Percentiles rank a stretch among this genome's conserved stretches.
These are phyloP conservation scores for Monarcha castaneiventris DNA, from an alignment of 2,113 vertebrate species.

Conservation along the genomic window DNA sequence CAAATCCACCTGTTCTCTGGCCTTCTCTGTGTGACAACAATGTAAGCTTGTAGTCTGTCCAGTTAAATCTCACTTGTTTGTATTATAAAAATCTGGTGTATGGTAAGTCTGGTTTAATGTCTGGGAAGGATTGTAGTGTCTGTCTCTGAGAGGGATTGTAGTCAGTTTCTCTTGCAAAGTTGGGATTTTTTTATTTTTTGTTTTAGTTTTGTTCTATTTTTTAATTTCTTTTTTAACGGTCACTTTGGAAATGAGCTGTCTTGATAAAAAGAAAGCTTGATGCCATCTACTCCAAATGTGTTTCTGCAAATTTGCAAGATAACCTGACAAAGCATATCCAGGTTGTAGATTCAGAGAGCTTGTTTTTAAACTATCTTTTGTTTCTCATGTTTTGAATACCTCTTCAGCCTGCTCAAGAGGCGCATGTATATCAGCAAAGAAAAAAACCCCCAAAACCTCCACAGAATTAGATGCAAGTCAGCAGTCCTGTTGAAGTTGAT, in stretches of 20 bases:
- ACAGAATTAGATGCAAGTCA: neutral
- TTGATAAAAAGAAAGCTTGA: neutral
- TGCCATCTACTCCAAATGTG: neutral
- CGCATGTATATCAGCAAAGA: neutral
- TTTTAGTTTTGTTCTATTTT: neutral
- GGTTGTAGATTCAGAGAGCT: neutral
- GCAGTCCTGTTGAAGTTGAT: neutral
- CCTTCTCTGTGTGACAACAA: neutral
- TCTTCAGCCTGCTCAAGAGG: neutral
- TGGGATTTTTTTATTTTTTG: neutral
- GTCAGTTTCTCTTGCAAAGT: neutral
- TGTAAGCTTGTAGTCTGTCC: neutral
- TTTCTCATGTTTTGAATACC: neutral
- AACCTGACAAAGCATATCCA: neutral
- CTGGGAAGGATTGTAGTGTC: neutral
- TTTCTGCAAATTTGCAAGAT: neutral
- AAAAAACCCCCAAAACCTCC: neutral
- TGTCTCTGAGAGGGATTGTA: neutral
- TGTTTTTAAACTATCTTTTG: neutral
- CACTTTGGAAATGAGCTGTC: neutral
- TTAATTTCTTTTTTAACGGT: neutral
- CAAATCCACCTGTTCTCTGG: neutral
- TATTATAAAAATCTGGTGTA: neutral
- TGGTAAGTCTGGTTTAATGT: neutral
- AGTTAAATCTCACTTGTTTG: neutral